Percentiles rank a stretch among this genome's conserved stretches.
These are phyloP conservation scores for Prunella strophiata DNA, from an alignment of 2,797 vertebrate species.

Conservation along the genomic window DNA sequence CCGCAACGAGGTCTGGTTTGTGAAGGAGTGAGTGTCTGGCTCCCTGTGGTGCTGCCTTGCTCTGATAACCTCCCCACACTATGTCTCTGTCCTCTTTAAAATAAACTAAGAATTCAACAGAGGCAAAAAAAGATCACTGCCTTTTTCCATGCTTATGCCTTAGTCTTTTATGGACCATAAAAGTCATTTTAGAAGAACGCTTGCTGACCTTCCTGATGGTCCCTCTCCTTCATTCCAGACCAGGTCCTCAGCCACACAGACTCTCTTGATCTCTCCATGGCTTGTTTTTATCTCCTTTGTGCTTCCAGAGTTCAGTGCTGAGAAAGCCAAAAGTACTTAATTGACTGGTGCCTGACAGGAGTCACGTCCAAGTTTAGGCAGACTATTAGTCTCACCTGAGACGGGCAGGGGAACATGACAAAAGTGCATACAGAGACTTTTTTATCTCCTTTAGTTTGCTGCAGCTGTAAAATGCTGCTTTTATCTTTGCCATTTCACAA, in stretches of 20 bases:
- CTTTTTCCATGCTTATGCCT: not conserved
- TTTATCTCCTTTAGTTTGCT: slow-evolving; percentile 17
- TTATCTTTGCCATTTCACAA: slow-evolving; percentile 26
- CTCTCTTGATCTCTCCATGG: not conserved
- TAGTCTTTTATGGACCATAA: not conserved
- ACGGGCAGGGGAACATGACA: not conserved
- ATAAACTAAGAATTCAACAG: slow-evolving; percentile 17
- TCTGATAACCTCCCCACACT: not conserved
- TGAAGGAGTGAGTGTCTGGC: slow-evolving; percentile 78
- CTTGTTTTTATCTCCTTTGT: not conserved
- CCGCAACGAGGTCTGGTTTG: slow-evolving; percentile 92
- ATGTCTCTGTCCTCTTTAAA: not conserved
- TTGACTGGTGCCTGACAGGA: not conserved
- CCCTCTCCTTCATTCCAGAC: not conserved
- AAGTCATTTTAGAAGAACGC: not conserved
- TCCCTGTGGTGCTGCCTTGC: not conserved
- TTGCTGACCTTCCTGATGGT: not conserved
- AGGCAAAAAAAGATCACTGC: not conserved
- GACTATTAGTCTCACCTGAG: slow-evolving; percentile 4
- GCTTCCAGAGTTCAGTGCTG: not conserved
- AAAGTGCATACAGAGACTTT: not conserved
- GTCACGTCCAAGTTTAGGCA: not conserved
- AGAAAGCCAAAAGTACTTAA: slow-evolving; percentile 5
- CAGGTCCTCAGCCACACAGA: not conserved
- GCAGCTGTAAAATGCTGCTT: slow-evolving; percentile 28